Conservation (phyloP, 2,113 vertebrate species). For the Rhagologus leucostigma region DNA sequence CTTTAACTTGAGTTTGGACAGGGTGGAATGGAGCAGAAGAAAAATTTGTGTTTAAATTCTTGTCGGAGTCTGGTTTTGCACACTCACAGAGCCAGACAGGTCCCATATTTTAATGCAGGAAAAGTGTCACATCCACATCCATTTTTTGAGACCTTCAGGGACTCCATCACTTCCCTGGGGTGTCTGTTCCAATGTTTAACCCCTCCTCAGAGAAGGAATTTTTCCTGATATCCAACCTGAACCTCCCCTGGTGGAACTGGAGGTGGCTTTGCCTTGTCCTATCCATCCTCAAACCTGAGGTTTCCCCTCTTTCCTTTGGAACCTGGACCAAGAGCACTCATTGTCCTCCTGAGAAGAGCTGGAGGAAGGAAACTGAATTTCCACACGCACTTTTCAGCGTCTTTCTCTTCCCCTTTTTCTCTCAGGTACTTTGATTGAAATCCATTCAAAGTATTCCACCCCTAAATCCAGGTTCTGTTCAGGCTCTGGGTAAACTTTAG, state of each 20-base stretch:
- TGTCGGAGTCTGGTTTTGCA: rapidly evolving
- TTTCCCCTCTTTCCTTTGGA: not conserved
- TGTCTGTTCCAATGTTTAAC: not conserved
- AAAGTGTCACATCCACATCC: not conserved
- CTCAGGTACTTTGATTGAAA: not conserved
- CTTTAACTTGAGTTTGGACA: not conserved
- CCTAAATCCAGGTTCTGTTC: not conserved
- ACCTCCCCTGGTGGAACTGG: not conserved
- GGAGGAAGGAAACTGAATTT: not conserved
- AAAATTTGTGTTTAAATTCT: not conserved
- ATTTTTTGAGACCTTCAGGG: not conserved
- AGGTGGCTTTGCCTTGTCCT: not conserved
- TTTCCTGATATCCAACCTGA: not conserved
- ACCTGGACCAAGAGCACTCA: not conserved
- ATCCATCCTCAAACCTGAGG: not conserved
- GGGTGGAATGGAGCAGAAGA: not conserved
- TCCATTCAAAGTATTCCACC: not conserved
- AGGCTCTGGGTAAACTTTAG: not conserved
- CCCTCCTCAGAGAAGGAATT: not conserved
- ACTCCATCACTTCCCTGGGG: not conserved
- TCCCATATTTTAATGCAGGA: not conserved
- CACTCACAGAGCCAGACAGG: not conserved
- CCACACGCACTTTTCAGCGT: not conserved
- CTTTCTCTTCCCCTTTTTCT: not conserved
- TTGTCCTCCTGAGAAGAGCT: not conserved